Evolutionary conservation across 2,797 vertebrate species (phyloP).

Genomic region (Borostomias antarcticus): DNA sequence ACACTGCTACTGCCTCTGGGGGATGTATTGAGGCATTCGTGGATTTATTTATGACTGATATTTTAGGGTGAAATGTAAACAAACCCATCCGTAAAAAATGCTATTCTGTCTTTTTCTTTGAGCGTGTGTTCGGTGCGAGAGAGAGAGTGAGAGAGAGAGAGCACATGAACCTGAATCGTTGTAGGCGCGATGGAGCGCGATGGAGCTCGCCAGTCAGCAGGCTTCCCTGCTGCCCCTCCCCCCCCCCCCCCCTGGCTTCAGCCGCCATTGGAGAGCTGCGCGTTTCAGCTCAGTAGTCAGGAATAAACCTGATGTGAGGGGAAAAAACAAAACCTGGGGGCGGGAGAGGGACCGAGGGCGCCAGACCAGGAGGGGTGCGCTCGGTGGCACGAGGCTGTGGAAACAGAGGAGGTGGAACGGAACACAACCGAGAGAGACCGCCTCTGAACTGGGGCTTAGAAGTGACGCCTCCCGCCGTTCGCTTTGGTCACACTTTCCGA

Average conservation of each 20-base stretch:
- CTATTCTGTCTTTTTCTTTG: not conserved
- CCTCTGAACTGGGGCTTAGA: conserved; percentile 30
- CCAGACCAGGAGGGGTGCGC: conserved; percentile 30
- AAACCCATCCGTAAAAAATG: no score
- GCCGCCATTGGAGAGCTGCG: no score
- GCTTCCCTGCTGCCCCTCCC: conserved; percentile 5
- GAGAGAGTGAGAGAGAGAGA: not conserved
- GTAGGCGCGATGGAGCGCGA: conserved; percentile 20
- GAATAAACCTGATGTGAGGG: conserved; percentile 30
- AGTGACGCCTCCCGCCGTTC: conserved; percentile 53
- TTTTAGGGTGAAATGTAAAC: not conserved
- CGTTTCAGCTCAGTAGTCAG: conserved; percentile 23
- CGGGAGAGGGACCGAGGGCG: conserved; percentile 18
- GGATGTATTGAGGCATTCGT: not conserved
- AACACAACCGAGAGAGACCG: conserved; percentile 22
- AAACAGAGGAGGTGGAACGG: conserved; percentile 29
- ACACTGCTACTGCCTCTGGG: not conserved
- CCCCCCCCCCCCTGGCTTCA: no score
- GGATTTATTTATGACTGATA: not conserved
- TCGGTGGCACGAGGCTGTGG: conserved; percentile 28
- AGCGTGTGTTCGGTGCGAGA: not conserved
- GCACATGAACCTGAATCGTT: not conserved
- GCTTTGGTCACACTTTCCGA: conserved; percentile 56
- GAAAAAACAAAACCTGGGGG: no score
- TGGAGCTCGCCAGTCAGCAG: conserved; percentile 29